Base-by-base conservation (phyloP, 2,113 vertebrate species). In the Odocoileus hemionus region DNA sequence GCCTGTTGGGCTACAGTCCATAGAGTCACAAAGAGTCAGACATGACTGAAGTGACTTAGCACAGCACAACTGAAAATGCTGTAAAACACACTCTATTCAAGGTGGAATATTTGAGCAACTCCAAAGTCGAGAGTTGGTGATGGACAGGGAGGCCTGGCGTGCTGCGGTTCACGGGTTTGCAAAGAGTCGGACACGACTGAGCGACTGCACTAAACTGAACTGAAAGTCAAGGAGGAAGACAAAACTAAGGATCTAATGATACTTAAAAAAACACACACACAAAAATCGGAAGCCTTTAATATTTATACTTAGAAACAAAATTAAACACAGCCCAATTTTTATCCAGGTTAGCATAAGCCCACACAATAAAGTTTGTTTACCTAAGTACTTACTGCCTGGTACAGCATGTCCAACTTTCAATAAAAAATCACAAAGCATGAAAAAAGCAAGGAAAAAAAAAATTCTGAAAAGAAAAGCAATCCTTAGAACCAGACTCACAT, bases 401-500 rank as follows among this genome's bases (percentile, higher is more conserved):
- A 61, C 25, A 45, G 45, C 7, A 86, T 79, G 11, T 64, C 39
- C 8, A 55, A 13, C 33, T 74, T 89, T 36, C 25, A 50, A 5
- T 25, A 47, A 79, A 55, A 47, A 54, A 54, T 52, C 19, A 23
- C 2, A 58, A 57, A 33, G 26, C 15, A 92, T 88, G 19, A 6
- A 43, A 70, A 92, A 82, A 82, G 19, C 26, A 70, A 70, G 26
- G 9, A 21, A 70, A 28, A 33, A 50, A 28, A 28, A 43, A 39
- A n/a, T n/a, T 43, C 33, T 43, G n/a, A 91, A 85, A 36, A 91
- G 17, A 16, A 36, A 85, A 85, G 7, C 14, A 21, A 1, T 85
- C 26, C 85, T 95, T 85, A 78, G n/a, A 84, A 90, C 21, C 13
- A 52, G 54, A 85, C 19, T 78, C n/a, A 85, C 26, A 15, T 95